Base-by-base conservation (phyloP, 2,113 vertebrate genomes). In the Nothobranchius kuhntae region DNA sequence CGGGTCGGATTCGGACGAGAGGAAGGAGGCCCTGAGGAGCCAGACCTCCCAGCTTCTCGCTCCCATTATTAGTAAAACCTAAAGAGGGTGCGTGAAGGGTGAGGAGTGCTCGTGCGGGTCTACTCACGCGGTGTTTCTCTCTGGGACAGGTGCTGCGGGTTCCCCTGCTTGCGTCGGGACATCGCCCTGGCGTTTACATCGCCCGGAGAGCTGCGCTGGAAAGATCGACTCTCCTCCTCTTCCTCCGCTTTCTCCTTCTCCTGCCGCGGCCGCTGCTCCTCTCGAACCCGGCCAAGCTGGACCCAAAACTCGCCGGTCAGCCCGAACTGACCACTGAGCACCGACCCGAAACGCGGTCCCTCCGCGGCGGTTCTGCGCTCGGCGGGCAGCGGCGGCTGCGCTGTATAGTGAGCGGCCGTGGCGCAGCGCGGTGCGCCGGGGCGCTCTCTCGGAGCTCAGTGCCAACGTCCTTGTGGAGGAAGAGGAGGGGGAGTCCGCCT, bases 111-210 rank as follows among this genome's bases (percentile, higher is more conserved):
- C 40, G 13, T 61, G 45, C 15, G 46, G 30, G 40, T 2, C 0
- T 15, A 96, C 96, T 97, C 93, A 98, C 96, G 92, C 90, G 95
- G 92, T 91, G 93, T 92, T 90, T 98, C 96, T 95, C 96, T 96
- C 93, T 96, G 96, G 93, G 96, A 96, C 93, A 98, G 94, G 94
- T 98, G 97, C 94, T 98, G 97, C 92, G 97, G 97, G 91, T 98
- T 98, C 93, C 96, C 97, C 95, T 98, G 97, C 95, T 98, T 98
- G 93, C 97, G 96, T 94, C 96, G 96, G 96, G 97, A 98, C 97
- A 98, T 98, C 94, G 96, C 96, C 96, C 94, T 95, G 94, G 95
- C 96, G 97, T 96, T 95, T 97, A 98, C 94, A 98, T 98, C 92
- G 95, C 96, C 95, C 93, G 95, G 94, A 95, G 94, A 96, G 95